Evolutionary conservation across 2,888 invertebrate genomes (phyloP), one percentile per base, ranked within the genome.

Genomic region (Eupithecia subfuscata): DNA sequence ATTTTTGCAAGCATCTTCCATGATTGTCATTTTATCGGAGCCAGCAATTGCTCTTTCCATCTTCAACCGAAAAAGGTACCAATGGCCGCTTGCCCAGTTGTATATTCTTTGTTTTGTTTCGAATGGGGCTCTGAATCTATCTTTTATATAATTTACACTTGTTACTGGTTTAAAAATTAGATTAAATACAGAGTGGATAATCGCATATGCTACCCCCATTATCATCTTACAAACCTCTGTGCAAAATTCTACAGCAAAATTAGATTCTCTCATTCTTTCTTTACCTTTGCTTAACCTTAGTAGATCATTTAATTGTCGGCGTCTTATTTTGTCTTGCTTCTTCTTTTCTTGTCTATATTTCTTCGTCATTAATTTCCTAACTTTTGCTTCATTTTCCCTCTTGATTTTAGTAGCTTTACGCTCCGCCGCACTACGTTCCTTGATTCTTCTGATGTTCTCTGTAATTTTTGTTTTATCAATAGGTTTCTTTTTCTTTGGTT

Each of bases 1-100:
- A n/a, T 88, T 84, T 79, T 83, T 81, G 12, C 89, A 22, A 22
- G 86, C 83, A 76, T 91, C 91, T 2, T 45, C 22, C 18, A 88
- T 2, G 34, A 89, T 80, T 40, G 77, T 79, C 70, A 88, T 76
- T 16, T 82, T 82, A 11, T 84, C 77, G 9, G 90, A 90, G 12
- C 87, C 85, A 34, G 81, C 82, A 11, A 87, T 73, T 48, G 85
- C 82, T 74, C 81, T 83, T 16, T 80, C 56, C 75, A 90, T 81
- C 81, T 79, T 79, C 64, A 88, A 82, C 73, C 85, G 87, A 79
- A 85, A 85, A 3, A 84, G n/a, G 40, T 75, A 69, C 84, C 85
- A 87, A 4, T 73, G 78, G 25, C 80, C 79, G 12, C 78, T 5
- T 1, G 43, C 45, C 84, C 84, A 85, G 65, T 67, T 79, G 56